These are phyloP conservation scores for Caenorhabditis inopinata DNA, from an alignment of 1,140 invertebrate genomes.

Conservation along the genomic window DNA sequence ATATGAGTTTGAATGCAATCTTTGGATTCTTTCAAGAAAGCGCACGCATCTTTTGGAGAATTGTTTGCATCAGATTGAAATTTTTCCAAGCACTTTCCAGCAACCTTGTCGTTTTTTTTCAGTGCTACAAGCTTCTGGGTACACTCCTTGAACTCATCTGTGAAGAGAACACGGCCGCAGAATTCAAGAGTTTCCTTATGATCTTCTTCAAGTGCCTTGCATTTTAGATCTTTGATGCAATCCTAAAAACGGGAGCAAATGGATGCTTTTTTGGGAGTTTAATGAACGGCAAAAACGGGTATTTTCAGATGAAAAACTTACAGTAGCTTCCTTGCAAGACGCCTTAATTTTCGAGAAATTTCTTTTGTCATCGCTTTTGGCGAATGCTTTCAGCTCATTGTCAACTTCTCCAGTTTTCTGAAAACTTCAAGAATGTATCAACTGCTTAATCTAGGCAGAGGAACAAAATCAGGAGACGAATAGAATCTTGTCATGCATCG, in stretches of 20 bases:
- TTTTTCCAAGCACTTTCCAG: background rate
- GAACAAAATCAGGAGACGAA: no score
- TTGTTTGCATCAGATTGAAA: slow-evolving; percentile 19
- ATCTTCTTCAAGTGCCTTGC: slow-evolving; percentile 8
- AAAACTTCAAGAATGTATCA: no score
- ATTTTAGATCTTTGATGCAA: slow-evolving; percentile 23
- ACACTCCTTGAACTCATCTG: slow-evolving; percentile 21
- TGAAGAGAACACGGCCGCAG: background rate
- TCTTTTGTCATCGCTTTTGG: background rate
- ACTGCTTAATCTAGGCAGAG: no score
- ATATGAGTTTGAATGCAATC: slow-evolving; percentile 1
- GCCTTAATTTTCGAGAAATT: background rate
- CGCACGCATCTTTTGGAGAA: background rate
- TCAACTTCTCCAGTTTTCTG: background rate
- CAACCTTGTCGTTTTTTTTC: slow-evolving; percentile 1
- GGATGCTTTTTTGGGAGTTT: no score
- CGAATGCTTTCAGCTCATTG: slow-evolving; percentile 4
- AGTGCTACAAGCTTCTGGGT: background rate
- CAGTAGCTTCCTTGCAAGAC: background rate
- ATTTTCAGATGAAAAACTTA: background rate
- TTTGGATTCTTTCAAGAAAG: slow-evolving; percentile 9
- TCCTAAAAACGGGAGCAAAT: no score
- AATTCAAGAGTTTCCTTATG: slow-evolving; percentile 5
- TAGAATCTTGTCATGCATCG: no score
- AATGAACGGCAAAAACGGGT: no score